These are phyloP conservation scores for Astreopora myriophthalma DNA, from an alignment of 64 coral and sea anemone species.

Conservation along the genomic window DNA sequence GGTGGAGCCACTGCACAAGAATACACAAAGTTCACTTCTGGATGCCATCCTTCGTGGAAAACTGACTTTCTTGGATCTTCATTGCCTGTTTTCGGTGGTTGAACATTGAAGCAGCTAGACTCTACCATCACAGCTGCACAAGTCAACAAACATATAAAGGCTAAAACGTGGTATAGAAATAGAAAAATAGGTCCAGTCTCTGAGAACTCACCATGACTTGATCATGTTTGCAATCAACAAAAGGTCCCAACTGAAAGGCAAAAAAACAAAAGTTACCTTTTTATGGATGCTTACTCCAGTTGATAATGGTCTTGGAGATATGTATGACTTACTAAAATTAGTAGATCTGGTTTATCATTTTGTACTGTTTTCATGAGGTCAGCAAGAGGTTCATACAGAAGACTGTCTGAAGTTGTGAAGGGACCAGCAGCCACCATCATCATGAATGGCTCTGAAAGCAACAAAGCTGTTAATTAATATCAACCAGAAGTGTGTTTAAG, in stretches of 20 bases:
- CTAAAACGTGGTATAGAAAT: too few species aligned
- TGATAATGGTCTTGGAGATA: not conserved
- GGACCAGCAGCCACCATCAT: constrained; percentile 88
- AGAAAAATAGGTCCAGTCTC: too few species aligned
- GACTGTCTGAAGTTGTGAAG: constrained; percentile 91
- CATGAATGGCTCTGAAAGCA: constrained; percentile 64
- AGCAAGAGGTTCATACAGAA: constrained; percentile 80
- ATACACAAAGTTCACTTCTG: too few species aligned
- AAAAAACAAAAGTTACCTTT: too few species aligned
- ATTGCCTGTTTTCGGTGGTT: too few species aligned
- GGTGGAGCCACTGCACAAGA: too few species aligned
- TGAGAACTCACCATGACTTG: constrained; percentile 78
- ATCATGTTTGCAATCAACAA: constrained; percentile 98
- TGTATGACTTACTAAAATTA: constrained; percentile 77
- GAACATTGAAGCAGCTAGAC: too few species aligned
- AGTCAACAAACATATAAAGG: too few species aligned
- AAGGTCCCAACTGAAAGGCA: constrained; percentile 81
- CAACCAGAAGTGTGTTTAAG: not conserved
- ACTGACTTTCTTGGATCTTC: too few species aligned
- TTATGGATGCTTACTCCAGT: not conserved
- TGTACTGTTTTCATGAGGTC: constrained; percentile 82
- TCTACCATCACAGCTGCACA: too few species aligned
- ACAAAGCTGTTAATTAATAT: not conserved
- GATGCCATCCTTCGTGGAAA: too few species aligned
- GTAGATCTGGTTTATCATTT: constrained; percentile 85